A percentile compares a stretch with the other conserved stretches of the same genome.
Evolutionary conservation across 2,797 vertebrate genomes (phyloP).

Genomic region (Chaetodon trifasciatus): DNA sequence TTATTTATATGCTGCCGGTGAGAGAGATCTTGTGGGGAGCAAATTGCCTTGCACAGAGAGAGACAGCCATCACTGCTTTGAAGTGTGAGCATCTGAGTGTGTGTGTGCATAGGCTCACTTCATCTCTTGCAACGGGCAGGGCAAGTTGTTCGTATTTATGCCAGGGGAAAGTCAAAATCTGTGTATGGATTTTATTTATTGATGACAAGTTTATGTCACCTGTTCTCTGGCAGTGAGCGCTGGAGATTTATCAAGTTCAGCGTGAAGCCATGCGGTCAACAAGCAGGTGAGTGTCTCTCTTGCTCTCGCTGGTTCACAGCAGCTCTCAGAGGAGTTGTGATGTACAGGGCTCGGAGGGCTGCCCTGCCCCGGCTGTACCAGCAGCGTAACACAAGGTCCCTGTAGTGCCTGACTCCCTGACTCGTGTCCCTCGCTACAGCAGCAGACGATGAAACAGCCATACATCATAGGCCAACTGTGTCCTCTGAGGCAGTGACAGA

Average conservation of each 20-base stretch:
- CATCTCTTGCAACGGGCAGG: conserved; percentile 34
- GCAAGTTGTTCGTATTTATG: conserved; percentile 53
- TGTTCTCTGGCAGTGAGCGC: conserved; percentile 38
- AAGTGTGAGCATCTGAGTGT: conserved; percentile 66
- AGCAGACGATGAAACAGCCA: conserved; percentile 65
- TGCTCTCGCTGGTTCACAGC: conserved; percentile 35
- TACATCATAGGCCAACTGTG: conserved; percentile 79
- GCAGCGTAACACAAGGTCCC: conserved; percentile 63
- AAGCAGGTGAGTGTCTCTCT: conserved; percentile 52
- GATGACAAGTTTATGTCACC: conserved; percentile 51
- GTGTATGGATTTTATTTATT: conserved; percentile 62
- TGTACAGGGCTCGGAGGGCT: conserved; percentile 46
- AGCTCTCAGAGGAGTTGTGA: conserved; percentile 65
- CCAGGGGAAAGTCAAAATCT: conserved; percentile 42
- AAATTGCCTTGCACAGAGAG: conserved; percentile 79
- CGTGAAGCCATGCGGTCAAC: conserved; percentile 54
- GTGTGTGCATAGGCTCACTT: conserved; percentile 44
- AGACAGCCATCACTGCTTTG: conserved; percentile 76
- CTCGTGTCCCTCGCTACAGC: conserved; percentile 65
- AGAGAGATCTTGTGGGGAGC: conserved; percentile 74
- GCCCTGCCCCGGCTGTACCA: conserved; percentile 53
- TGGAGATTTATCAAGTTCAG: conserved; percentile 55
- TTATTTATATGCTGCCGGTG: conserved; percentile 83
- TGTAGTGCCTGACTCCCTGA: conserved; percentile 65
- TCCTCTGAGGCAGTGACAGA: conserved; percentile 74